Base-by-base conservation (phyloP, 2,888 invertebrate species). In the Eretmocerus hayati region DNA sequence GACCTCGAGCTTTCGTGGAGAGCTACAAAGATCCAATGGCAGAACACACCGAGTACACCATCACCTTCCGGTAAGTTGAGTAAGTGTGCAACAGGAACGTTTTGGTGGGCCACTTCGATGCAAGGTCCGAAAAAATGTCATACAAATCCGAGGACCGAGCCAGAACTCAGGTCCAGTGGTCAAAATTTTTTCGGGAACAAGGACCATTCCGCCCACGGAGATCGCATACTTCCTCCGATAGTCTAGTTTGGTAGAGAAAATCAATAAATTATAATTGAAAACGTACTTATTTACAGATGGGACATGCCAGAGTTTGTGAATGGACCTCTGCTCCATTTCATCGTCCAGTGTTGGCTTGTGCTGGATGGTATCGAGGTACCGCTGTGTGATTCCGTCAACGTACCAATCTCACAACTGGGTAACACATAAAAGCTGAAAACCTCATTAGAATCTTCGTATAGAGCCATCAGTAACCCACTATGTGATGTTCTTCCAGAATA, bases 281-380 rank as follows among this genome's bases (percentile, higher is more conserved):
- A 9, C 26, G 11, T 11, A 26, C 26, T 37, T 16, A 21, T 82
- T 58, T 81, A 87, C 56, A 83, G 93, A 5, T 95, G 94, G 94
- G 81, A 84, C 55, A 72, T 79, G 0, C 93, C 94, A 0, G 68
- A 75, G 32, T 77, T 79, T 46, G 77, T 83, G 3, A 90, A 91
- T 67, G 90, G 90, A 0, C 72, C 85, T 6, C 76, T 91, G 26
- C 73, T 80, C 40, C 82, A 84, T 2, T 93, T 91, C 69, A 79
- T 80, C 54, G 78, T 84, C 3, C 74, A 76, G 53, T 88, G 85
- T 67, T 89, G 87, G 85, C 75, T 72, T 55, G 67, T 71, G 48
- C 62, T 73, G 30, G 66, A 74, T 9, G 65, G 71, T 11, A 62
- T 66, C 15, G 72, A 76, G 38, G 69, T 75, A n/a, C 73, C 78